Base-by-base conservation (phyloP, 2,113 vertebrate genomes). In the Nicator chloris region DNA sequence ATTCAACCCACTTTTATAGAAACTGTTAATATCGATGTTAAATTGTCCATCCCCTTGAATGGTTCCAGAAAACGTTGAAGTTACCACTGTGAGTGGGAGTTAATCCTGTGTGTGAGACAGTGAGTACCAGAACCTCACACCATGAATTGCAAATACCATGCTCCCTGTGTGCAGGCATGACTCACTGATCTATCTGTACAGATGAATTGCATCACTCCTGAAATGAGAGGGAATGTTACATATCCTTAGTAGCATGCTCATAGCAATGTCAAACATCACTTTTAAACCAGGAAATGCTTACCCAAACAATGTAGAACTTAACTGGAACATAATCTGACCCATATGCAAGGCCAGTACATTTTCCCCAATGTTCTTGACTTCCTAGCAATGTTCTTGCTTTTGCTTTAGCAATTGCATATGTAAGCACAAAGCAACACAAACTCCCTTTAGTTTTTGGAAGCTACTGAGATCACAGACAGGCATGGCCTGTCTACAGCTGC, bases 11-110 rank as follows among this genome's bases (percentile, higher is more conserved):
- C 79, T 90, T 95, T 73, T 80, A 90, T 2, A 31, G 12, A 88
- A 90, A 77, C 15, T 80, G 63, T 88, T 95, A 95, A 89, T 84
- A 86, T 80, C 71, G n/a, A 95, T 79, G 60, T 39, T 64, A 90
- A 93, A 59, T 72, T 27, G 42, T 92, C 73, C 45, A 59, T 54
- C 75, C 91, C 66, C 47, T 92, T 85, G 66, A 82, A 53, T 0
- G 0, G 53, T 37, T 75, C 64, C 75, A 82, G 66, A 95, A 91
- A 93, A 80, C 0, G 0, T 65, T 85, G 9, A 84, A 80, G 27
- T 87, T 91, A 27, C 42, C 57, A 65, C 11, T 71, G 31, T 24
- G 42, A 42, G 95, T 37, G 61, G 84, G 84, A 93, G 81, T 72
- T 84, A 89, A 92, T 79, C 20, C 61, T 79, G 18, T 35, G 73